A percentile compares a stretch with the other conserved stretches of the same genome.
phyloP scores from a whole-genome alignment of 2,888 invertebrate species.

The Mimas tiliae region DNA sequence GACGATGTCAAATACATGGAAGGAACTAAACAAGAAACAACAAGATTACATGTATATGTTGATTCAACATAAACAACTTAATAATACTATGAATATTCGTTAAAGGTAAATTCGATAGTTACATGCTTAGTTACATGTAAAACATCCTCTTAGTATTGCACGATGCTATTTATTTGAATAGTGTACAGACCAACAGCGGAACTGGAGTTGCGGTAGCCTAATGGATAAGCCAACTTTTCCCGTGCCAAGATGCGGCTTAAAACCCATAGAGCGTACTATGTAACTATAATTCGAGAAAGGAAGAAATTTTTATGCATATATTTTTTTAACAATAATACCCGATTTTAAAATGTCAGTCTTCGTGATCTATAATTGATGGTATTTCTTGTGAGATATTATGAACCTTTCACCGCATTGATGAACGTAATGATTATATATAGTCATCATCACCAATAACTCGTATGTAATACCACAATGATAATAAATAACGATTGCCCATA shows the following conservation, averaged over 20 bases:
- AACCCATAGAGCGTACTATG: neutral
- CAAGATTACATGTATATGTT: too few species aligned
- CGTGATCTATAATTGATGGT: too few species aligned
- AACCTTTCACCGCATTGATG: neutral
- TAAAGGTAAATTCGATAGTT: neutral
- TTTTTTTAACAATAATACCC: too few species aligned
- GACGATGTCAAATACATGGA: too few species aligned
- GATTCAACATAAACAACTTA: neutral
- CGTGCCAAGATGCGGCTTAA: slow-evolving; percentile 17
- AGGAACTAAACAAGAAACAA: too few species aligned
- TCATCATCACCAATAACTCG: neutral
- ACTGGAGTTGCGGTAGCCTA: slow-evolving; percentile 3
- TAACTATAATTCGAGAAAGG: too few species aligned
- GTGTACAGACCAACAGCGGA: neutral
- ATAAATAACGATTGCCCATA: neutral
- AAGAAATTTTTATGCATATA: too few species aligned
- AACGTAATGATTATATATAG: neutral
- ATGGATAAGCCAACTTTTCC: slow-evolving; percentile 9
- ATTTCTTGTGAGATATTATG: neutral
- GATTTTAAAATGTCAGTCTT: too few species aligned
- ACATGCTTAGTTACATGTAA: neutral
- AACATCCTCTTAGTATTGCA: too few species aligned
- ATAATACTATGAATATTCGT: neutral
- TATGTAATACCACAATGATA: neutral
- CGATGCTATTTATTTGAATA: slow-evolving; percentile 4